Conservation (phyloP, 2,113 vertebrate species). For the Pterocles gutturalis region DNA sequence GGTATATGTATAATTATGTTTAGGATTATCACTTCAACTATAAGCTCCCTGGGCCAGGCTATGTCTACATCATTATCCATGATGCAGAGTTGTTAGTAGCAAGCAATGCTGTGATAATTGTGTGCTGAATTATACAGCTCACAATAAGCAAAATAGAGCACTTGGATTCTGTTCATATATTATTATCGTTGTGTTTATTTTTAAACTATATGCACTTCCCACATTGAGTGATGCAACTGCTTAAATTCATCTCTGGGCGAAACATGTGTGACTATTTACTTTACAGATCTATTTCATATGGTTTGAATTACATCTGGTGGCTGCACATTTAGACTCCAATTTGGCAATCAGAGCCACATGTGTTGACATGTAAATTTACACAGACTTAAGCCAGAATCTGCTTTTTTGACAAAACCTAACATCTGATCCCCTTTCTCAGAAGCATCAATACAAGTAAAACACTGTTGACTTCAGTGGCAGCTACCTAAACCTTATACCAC, state of each 20-base stretch:
- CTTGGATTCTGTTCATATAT: neutral
- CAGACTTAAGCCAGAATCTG: neutral
- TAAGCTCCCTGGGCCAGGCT: neutral
- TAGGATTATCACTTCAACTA: neutral
- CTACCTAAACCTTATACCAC: neutral
- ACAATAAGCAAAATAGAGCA: neutral
- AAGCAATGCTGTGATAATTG: neutral
- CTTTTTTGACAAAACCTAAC: neutral
- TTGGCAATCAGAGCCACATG: constrained; percentile 11
- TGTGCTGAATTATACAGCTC: neutral
- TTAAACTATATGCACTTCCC: neutral
- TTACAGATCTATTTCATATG: neutral
- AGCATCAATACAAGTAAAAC: neutral
- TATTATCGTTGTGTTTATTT: neutral
- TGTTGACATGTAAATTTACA: constrained; percentile 32
- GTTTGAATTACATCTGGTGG: neutral
- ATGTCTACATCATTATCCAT: neutral
- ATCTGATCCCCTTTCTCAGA: constrained; percentile 18
- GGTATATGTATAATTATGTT: neutral
- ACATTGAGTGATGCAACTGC: neutral
- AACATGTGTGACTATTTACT: constrained; percentile 3
- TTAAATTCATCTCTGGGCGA: neutral
- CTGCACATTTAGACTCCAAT: neutral
- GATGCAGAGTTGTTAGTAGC: neutral
- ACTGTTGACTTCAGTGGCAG: neutral